These are phyloP conservation scores for Glossosoma conforme DNA, from an alignment of 1,140 invertebrate species.

Conservation along the genomic window DNA sequence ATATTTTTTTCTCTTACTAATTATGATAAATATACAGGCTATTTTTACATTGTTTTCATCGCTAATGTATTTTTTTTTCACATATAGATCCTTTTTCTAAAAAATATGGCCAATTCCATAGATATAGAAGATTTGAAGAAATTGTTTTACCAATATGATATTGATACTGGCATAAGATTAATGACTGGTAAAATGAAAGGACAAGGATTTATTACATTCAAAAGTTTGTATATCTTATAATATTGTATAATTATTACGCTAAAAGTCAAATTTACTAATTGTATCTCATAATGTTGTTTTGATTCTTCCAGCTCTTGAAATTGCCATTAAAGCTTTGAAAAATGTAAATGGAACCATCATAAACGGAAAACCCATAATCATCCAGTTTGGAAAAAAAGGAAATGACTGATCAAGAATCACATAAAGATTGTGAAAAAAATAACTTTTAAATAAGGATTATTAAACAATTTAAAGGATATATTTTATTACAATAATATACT, in stretches of 20 bases:
- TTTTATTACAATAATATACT: no score
- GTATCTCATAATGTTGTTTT: conserved; percentile 1
- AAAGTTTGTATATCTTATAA: conserved; percentile 36
- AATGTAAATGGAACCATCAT: conserved; percentile 36
- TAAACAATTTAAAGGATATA: no score
- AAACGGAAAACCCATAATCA: conserved; percentile 38
- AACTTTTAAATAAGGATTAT: no score
- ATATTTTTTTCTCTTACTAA: not conserved
- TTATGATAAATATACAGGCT: not conserved
- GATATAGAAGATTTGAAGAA: conserved; percentile 43
- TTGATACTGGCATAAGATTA: conserved; percentile 34
- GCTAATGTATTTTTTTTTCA: conserved; percentile 7
- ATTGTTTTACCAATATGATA: conserved; percentile 42
- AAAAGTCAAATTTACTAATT: not conserved
- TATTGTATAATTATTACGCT: not conserved
- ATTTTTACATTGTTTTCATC: not conserved
- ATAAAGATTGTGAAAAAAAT: no score
- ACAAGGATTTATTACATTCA: conserved; percentile 54
- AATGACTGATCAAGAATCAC: no score
- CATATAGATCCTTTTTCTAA: conserved; percentile 48
- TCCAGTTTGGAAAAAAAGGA: conserved; percentile 33
- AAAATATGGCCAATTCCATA: conserved; percentile 47
- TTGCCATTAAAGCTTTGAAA: conserved; percentile 33
- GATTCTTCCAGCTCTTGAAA: conserved; percentile 30
- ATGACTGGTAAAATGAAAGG: conserved; percentile 53